Percentiles rank a stretch among this genome's conserved stretches.
phyloP scores from a whole-genome alignment of 2,113 vertebrate genomes.

The Lamprologus ornatipinnis region DNA sequence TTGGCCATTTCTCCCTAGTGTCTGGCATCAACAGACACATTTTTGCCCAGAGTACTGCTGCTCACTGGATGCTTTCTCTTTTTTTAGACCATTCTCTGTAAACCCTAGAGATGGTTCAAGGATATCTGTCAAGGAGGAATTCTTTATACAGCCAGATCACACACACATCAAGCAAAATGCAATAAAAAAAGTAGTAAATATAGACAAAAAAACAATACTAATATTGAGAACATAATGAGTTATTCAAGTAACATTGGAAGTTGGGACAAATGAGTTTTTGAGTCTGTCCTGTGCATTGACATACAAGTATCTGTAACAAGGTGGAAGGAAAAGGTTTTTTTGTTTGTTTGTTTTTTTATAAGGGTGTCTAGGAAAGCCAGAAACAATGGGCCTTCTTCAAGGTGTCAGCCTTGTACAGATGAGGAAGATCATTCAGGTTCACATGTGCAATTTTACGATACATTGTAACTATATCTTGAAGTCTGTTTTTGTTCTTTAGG shows the following conservation, averaged over 20 bases:
- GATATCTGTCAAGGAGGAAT: not conserved
- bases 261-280: not conserved
- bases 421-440: not conserved
- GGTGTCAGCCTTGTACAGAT: not conserved
- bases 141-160: not conserved
- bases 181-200: not conserved
- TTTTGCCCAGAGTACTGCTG: not conserved
- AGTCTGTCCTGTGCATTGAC: not conserved
- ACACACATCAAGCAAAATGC: not conserved
- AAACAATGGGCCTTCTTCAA: not conserved
- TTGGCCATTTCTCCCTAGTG: not conserved
- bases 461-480: not conserved
- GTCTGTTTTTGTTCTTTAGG: not conserved
- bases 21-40: not conserved
- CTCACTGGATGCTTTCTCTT: not conserved
- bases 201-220: rapidly evolving
- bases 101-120: not conserved
- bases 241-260: not conserved
- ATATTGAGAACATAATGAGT: not conserved
- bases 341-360: not conserved
- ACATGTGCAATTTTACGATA: not conserved
- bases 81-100: not conserved
- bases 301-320: not conserved
- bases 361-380: rapidly evolving
- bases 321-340: rapidly evolving